These are phyloP conservation scores for Mechanitis messenoides DNA, from an alignment of 2,888 invertebrate species.

Conservation along the genomic window DNA sequence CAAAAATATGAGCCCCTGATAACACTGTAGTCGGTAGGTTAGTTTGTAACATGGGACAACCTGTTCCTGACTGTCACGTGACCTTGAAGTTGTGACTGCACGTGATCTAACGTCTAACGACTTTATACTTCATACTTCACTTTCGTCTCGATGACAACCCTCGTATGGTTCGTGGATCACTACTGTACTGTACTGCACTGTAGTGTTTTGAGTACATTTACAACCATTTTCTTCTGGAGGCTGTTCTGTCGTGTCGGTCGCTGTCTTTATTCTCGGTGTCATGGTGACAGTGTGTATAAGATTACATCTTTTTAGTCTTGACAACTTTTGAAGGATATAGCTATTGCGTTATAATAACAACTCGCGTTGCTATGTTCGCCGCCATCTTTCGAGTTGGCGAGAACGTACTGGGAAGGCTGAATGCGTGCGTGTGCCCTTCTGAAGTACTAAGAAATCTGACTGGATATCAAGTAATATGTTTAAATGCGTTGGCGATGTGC, in stretches of 20 bases:
- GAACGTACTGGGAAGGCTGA: conserved; percentile 67
- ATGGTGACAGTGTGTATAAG: conserved; percentile 40
- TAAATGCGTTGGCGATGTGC: conserved; percentile 61
- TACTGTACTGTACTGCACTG: neutral
- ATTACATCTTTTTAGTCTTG: conserved; percentile 44
- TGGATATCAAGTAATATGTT: conserved; percentile 54
- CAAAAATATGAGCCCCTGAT: conserved; percentile 3
- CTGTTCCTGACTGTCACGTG: conserved; percentile 61
- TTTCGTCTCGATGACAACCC: conserved; percentile 36
- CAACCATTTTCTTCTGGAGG: conserved; percentile 42
- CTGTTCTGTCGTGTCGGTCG: conserved; percentile 50
- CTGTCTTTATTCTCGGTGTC: conserved; percentile 56
- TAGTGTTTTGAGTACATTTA: conserved; percentile 36
- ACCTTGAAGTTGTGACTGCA: conserved; percentile 53
- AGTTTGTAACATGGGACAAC: conserved; percentile 43
- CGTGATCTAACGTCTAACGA: conserved; percentile 58
- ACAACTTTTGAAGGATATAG: conserved; percentile 63
- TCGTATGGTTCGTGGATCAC: conserved; percentile 32
- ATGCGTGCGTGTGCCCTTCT: conserved; percentile 67
- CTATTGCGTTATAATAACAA: conserved; percentile 60
- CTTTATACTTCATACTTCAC: conserved; percentile 35
- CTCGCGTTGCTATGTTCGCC: conserved; percentile 40
- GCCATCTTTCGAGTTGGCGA: conserved; percentile 45
- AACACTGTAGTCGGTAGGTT: neutral
- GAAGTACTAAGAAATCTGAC: conserved; percentile 61